Conservation (phyloP, 37 sponge, comb jelly and placozoan genomes). For the Crambe crambe region DNA sequence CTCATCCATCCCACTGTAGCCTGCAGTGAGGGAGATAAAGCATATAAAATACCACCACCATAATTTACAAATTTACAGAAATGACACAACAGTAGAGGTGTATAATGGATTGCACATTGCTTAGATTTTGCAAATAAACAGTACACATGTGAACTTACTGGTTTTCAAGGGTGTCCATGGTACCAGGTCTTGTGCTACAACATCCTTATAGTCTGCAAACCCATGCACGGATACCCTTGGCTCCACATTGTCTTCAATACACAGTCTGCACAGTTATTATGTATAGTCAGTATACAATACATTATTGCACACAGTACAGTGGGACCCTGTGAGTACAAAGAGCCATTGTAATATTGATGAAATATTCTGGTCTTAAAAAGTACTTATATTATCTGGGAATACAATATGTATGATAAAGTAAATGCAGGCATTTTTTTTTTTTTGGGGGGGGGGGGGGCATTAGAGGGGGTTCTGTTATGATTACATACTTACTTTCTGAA, state of each 20-base stretch:
- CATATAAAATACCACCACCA: background rate
- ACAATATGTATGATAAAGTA: too few relatives aligned
- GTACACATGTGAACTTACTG: slow-evolving; percentile 40
- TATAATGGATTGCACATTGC: too few relatives aligned
- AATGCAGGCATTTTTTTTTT: too few relatives aligned
- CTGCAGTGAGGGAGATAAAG: slow-evolving; percentile 15
- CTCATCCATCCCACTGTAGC: slow-evolving; percentile 67
- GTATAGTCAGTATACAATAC: too few relatives aligned
- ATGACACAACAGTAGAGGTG: background rate
- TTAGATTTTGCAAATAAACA: too few relatives aligned
- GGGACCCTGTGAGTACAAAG: too few relatives aligned
- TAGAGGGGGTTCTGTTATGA: too few relatives aligned
- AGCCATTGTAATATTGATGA: too few relatives aligned
- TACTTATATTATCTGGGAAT: too few relatives aligned
- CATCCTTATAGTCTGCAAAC: slow-evolving; percentile 62
- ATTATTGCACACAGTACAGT: too few relatives aligned
- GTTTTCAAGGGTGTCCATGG: slow-evolving; percentile 81
- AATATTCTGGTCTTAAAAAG: too few relatives aligned
- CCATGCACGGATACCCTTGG: slow-evolving; percentile 47
- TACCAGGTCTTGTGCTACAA: slow-evolving; percentile 49
- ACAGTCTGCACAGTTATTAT: slow-evolving; percentile 26
- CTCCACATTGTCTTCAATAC: slow-evolving; percentile 22
- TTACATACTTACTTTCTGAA: slow-evolving; percentile 63
- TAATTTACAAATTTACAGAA: background rate
- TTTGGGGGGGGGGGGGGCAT: too few relatives aligned